Percentiles rank a stretch among this genome's conserved stretches.
Evolutionary conservation across 2,888 invertebrate species (phyloP).

Genomic region (Stenodera caucasica): DNA sequence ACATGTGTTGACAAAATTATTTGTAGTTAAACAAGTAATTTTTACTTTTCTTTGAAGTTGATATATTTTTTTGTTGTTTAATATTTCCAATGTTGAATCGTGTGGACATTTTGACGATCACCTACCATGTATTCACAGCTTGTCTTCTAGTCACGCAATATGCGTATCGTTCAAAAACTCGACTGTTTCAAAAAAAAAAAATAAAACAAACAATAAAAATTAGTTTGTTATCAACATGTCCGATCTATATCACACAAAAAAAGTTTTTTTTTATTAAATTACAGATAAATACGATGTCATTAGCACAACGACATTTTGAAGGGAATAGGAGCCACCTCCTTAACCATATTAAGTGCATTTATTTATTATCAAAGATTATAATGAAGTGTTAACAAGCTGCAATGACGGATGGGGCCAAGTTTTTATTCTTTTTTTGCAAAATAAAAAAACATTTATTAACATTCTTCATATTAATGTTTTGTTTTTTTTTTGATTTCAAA

Average conservation of each 20-base stretch:
- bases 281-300: constrained; percentile 3
- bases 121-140: constrained; percentile 41
- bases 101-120: constrained; percentile 33
- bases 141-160: constrained; percentile 41
- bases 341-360: neutral
- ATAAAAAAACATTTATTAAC: neutral
- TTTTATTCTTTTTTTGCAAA: neutral
- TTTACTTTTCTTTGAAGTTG: constrained; percentile 13
- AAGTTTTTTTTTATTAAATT: constrained; percentile 3
- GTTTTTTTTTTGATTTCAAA: neutral
- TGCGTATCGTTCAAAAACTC: constrained; percentile 28
- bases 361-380: neutral
- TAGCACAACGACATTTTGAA: constrained; percentile 6
- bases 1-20: constrained; percentile 5
- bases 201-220: constrained; percentile 33
- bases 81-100: constrained; percentile 23
- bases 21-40: neutral
- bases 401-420: neutral
- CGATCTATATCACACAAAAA: constrained; percentile 18
- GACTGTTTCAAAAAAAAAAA: constrained; percentile 33
- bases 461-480: neutral
- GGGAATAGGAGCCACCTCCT: neutral
- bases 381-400: neutral
- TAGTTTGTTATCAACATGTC: constrained; percentile 36
- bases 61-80: constrained; percentile 27